Evolutionary conservation across 2,888 invertebrate species (phyloP).

Genomic region (Nomada fabriciana): DNA sequence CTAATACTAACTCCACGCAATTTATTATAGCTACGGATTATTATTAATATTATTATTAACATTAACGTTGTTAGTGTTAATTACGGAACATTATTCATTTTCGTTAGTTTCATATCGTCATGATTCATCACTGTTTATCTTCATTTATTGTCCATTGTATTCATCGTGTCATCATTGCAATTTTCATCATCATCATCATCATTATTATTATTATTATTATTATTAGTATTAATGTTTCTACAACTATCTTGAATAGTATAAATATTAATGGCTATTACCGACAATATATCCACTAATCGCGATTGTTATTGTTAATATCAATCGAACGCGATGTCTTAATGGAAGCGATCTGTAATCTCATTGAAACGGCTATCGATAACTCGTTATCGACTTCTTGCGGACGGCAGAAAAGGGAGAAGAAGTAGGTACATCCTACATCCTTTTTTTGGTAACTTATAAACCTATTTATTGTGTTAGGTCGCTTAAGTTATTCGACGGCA

Average conservation of each 20-base stretch:
- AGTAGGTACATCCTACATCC: too few species aligned
- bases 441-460: slow-evolving; percentile 57
- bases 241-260: slow-evolving; percentile 46
- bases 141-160: slow-evolving; percentile 2
- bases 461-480: slow-evolving; percentile 66
- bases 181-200: slow-evolving; percentile 29
- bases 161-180: not conserved
- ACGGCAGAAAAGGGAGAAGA: not conserved
- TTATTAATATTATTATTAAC: slow-evolving; percentile 61
- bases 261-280: slow-evolving; percentile 27
- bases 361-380: slow-evolving; percentile 17
- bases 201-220: slow-evolving; percentile 28
- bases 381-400: not conserved
- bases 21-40: slow-evolving; percentile 43
- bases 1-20: slow-evolving; percentile 66
- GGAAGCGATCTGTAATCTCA: slow-evolving; percentile 30
- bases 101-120: slow-evolving; percentile 2
- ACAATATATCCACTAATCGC: slow-evolving; percentile 28
- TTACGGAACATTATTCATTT: slow-evolving; percentile 31
- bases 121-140: slow-evolving; percentile 39
- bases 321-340: not conserved
- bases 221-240: slow-evolving; percentile 43
- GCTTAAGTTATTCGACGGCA: slow-evolving; percentile 39
- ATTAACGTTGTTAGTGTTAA: slow-evolving; percentile 33
- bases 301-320: slow-evolving; percentile 30